These are phyloP conservation scores for Phaetusa simplex DNA, from an alignment of 2,113 vertebrate genomes.

Conservation along the genomic window DNA sequence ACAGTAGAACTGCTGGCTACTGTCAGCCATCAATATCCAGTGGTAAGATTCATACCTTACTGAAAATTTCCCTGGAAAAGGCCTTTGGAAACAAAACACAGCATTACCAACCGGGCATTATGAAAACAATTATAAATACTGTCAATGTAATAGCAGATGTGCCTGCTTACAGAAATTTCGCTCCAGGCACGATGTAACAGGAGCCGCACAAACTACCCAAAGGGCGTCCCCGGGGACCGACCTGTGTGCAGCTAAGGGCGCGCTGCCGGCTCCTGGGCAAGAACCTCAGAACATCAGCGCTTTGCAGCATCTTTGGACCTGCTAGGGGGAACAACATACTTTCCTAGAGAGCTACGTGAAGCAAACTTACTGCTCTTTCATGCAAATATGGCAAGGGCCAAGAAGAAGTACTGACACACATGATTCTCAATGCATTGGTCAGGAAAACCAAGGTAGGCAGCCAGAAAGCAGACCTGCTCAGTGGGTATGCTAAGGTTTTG, in stretches of 20 bases:
- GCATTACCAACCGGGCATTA: background rate
- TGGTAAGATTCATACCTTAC: background rate
- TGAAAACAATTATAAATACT: background rate
- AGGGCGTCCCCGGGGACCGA: background rate
- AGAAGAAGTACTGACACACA: background rate
- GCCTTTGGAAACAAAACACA: background rate
- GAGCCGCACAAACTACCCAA: background rate
- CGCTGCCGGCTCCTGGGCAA: rapidly evolving
- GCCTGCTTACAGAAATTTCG: background rate
- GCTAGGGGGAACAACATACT: background rate
- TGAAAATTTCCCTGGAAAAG: background rate
- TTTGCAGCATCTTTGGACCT: background rate
- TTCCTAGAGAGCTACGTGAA: background rate
- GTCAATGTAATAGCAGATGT: background rate
- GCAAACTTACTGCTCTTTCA: background rate
- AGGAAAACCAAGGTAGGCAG: background rate
- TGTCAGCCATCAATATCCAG: background rate
- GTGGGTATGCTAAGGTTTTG: background rate
- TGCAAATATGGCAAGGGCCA: background rate
- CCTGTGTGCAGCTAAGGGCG: background rate
- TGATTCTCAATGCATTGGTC: background rate
- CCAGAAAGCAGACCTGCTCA: rapidly evolving
- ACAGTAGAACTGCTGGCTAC: background rate
- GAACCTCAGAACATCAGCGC: background rate
- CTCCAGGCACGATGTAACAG: background rate